These are phyloP conservation scores for Proales similis DNA, from an alignment of 1,140 invertebrate species.

Conservation along the genomic window DNA sequence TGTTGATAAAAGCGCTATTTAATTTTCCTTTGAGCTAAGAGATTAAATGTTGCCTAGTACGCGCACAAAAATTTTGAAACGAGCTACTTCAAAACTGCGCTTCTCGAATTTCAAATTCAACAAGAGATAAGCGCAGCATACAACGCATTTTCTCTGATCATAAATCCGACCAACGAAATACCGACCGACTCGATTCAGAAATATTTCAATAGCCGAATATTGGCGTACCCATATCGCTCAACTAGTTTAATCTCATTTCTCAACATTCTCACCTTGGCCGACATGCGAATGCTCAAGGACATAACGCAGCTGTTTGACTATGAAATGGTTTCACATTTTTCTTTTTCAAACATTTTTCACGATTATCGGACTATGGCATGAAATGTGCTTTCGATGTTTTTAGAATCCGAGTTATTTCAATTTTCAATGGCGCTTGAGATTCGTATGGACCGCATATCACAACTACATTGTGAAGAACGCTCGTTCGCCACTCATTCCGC, in stretches of 20 bases:
- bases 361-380: not conserved
- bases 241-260: constrained; percentile 2
- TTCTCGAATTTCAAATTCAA: constrained; percentile 15
- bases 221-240: not conserved
- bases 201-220: constrained; percentile 19
- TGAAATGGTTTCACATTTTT: constrained; percentile 7
- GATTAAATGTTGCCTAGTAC: constrained; percentile 7
- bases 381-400: not conserved
- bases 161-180: constrained; percentile 16
- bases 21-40: not conserved
- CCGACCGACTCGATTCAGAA: not conserved
- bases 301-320: not conserved
- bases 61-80: constrained; percentile 7
- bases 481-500: not conserved
- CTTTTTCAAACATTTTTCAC: not conserved
- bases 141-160: constrained; percentile 8
- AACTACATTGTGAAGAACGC: not conserved
- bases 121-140: constrained; percentile 6
- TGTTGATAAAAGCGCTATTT: not conserved
- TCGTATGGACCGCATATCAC: constrained; percentile 21
- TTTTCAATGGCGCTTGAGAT: constrained; percentile 16
- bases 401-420: not conserved
- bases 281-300: constrained; percentile 1
- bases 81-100: constrained; percentile 14
- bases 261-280: not conserved